A percentile compares a stretch with the other conserved stretches of the same genome.
phyloP scores from a whole-genome alignment of 2,797 vertebrate genomes.

The Mormyrus hasselquistii region DNA sequence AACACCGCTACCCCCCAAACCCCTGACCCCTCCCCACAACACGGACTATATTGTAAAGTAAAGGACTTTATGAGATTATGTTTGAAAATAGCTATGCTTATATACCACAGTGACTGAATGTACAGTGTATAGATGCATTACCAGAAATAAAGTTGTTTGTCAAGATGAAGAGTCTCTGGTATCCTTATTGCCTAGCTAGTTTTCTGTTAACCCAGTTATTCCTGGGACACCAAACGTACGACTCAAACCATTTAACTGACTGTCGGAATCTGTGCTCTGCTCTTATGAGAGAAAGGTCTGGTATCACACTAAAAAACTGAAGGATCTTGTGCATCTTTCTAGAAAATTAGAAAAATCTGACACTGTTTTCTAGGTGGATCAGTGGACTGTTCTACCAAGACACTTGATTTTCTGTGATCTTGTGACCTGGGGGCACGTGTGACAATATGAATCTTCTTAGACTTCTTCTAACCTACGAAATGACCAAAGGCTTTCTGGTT shows the following conservation, averaged over 20 bases:
- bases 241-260: background rate
- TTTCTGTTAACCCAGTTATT: background rate
- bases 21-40: conserved; percentile 51
- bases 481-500: background rate
- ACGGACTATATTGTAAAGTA: conserved; percentile 84
- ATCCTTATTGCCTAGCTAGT: conserved; percentile 8
- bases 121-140: conserved; percentile 98
- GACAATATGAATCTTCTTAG: background rate
- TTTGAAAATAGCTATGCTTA: conserved; percentile 90
- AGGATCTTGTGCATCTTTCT: background rate
- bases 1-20: conserved; percentile 39
- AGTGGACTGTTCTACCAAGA: background rate
- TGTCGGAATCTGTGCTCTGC: background rate
- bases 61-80: conserved; percentile 88
- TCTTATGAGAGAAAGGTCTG: background rate
- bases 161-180: conserved; percentile 61
- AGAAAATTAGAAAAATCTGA: background rate
- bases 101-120: conserved; percentile 94
- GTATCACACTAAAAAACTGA: background rate
- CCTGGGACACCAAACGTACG: background rate
- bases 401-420: background rate
- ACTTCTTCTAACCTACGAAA: background rate
- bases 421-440: background rate
- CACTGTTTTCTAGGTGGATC: background rate
- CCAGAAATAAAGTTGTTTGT: conserved; percentile 96